Evolutionary conservation across 2,797 vertebrate genomes (phyloP), one percentile per base, ranked within the genome.

Genomic region (Tamandua tetradactyla): DNA sequence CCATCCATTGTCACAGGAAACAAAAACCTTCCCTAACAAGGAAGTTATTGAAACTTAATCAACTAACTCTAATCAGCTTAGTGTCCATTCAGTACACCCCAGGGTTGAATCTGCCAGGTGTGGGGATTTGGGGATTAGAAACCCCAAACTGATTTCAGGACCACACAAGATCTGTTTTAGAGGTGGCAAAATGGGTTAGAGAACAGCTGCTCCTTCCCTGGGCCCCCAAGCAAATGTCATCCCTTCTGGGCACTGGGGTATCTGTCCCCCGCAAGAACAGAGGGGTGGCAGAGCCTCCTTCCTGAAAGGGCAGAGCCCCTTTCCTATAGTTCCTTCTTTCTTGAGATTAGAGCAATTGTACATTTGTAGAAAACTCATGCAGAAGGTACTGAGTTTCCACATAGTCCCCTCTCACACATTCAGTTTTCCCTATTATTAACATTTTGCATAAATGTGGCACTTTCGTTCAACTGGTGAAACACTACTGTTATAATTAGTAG

Each of bases 21-120:
- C 1, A 2, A 62, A 93, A 81, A 71, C 66, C 47, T 84, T 59
- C 3, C 35, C 3, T 44, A 85, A 83, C 32, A 11, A 0, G 35
- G 57, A 68, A 84, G 81, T 44, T 64, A 86, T 57, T 87, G 62
- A 95, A 95, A 81, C n/a, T 30, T 89, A 87, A 2, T 86, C 79
- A 47, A 11, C 57, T 91, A 40, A 57, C 64, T 86, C 69, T 96
- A 87, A 95, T 85, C 87, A 47, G 78, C 49, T 95, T 88, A 85
- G 82, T 2, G 37, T 72, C 93, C 12, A 2, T 72, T 94, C 87
- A 42, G 1, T 59, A 17, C 61, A 30, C 10, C 13, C 18, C 44
- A 22, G 62, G 44, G 15, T 35, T 66, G 42, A 66, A 68, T 20
- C 74, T 85, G 62, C 92, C 90, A 92, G 74, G 55, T 49, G 64